A percentile compares a stretch with the other conserved stretches of the same genome.
Evolutionary conservation across 2,888 invertebrate genomes (phyloP).

Genomic region (Nomada fabriciana): DNA sequence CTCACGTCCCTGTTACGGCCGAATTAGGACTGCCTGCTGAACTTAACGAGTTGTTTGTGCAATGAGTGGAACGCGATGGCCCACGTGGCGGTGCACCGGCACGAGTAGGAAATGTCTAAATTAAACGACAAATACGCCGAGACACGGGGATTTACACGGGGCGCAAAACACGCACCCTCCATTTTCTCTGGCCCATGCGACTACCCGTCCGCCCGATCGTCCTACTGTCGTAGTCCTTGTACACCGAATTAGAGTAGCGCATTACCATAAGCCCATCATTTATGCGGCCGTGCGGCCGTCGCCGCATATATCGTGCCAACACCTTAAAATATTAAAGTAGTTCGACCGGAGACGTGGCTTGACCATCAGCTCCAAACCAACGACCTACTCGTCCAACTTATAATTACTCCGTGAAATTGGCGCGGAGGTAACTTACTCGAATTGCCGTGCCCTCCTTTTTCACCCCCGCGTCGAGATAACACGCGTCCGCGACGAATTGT

Average conservation of each 20-base stretch:
- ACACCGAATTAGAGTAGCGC: slow-evolving; percentile 65
- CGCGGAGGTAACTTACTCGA: slow-evolving; percentile 49
- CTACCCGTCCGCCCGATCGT: slow-evolving; percentile 57
- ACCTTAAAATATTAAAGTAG: slow-evolving; percentile 77
- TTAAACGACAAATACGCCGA: slow-evolving; percentile 82
- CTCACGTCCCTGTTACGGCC: slow-evolving; percentile 55
- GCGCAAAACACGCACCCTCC: slow-evolving; percentile 81
- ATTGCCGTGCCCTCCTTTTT: slow-evolving; percentile 56
- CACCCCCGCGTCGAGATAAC: slow-evolving; percentile 44
- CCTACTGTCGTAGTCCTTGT: slow-evolving; percentile 54
- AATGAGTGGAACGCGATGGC: slow-evolving; percentile 72
- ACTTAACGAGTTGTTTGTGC: slow-evolving; percentile 76
- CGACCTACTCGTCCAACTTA: slow-evolving; percentile 60
- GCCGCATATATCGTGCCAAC: slow-evolving; percentile 60
- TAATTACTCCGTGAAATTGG: slow-evolving; percentile 71
- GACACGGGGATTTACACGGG: slow-evolving; percentile 81
- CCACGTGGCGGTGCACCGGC: slow-evolving; percentile 69
- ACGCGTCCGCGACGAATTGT: slow-evolving; percentile 49
- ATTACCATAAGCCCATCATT: slow-evolving; percentile 83
- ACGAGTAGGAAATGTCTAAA: slow-evolving; percentile 79
- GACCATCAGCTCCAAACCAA: slow-evolving; percentile 50
- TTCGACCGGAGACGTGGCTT: slow-evolving; percentile 56
- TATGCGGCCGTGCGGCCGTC: slow-evolving; percentile 74
- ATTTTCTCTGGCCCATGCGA: slow-evolving; percentile 75
- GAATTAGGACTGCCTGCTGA: slow-evolving; percentile 69